phyloP scores from a whole-genome alignment of 2,888 invertebrate genomes.

The Drosophila neonasuta region DNA sequence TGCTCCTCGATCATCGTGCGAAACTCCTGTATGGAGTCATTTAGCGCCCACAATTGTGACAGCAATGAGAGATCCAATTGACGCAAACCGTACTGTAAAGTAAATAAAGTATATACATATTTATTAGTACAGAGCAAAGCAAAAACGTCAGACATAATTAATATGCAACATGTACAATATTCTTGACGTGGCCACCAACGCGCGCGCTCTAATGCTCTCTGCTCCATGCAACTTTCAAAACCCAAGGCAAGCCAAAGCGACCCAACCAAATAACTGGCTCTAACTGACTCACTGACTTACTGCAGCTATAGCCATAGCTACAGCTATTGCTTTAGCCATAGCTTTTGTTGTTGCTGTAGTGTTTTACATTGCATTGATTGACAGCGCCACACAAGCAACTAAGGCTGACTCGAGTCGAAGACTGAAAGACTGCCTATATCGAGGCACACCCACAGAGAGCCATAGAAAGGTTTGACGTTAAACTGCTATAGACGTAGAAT shows the following conservation, averaged over 20 bases:
- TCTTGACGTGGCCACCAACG: conserved; percentile 67
- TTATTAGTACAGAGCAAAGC: conserved; percentile 40
- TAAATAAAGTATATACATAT: conserved; percentile 39
- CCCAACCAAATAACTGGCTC: conserved; percentile 24
- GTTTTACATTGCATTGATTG: conserved; percentile 57
- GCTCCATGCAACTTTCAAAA: conserved; percentile 61
- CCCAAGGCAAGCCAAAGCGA: conserved; percentile 48
- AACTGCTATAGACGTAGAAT: conserved; percentile 20
- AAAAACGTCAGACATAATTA: conserved; percentile 42
- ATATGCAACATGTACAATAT: conserved; percentile 55
- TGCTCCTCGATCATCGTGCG: conserved; percentile 85
- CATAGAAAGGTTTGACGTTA: conserved; percentile 45
- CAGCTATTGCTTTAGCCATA: neutral
- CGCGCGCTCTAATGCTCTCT: conserved; percentile 35
- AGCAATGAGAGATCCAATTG: conserved; percentile 94
- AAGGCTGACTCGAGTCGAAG: conserved; percentile 33
- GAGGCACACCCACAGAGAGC: conserved; percentile 54
- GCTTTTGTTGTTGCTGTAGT: conserved; percentile 15
- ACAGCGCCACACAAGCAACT: conserved; percentile 65
- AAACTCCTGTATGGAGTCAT: conserved; percentile 95
- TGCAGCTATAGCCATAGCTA: neutral
- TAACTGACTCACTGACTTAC: conserved; percentile 30
- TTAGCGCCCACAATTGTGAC: conserved; percentile 95
- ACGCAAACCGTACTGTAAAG: conserved; percentile 91
- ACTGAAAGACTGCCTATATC: conserved; percentile 37